phyloP scores from a whole-genome alignment of 2,113 vertebrate species.

The Megaceryle maxima region DNA sequence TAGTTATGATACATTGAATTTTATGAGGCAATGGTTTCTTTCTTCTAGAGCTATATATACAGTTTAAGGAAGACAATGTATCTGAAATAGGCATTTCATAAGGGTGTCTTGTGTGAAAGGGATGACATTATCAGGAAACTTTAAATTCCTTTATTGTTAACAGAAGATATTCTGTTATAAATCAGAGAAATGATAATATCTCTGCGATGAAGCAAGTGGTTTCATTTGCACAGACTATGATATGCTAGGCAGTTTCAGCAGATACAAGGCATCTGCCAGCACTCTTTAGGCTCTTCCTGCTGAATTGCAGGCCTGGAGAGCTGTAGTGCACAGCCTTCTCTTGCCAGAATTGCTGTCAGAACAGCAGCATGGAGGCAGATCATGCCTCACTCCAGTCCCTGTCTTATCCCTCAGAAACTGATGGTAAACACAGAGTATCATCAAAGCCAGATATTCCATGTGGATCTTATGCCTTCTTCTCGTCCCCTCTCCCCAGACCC shows the following conservation, averaged over 20 bases:
- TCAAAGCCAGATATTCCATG: fast-evolving
- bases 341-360: not conserved
- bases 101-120: not conserved
- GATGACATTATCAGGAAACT: not conserved
- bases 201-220: not conserved
- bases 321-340: fast-evolving
- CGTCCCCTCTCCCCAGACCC: fast-evolving
- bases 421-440: fast-evolving
- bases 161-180: not conserved
- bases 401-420: not conserved
- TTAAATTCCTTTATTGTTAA: not conserved
- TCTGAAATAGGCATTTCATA: not conserved
- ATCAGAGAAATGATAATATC: not conserved
- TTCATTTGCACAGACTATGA: not conserved
- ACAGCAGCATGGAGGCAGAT: fast-evolving
- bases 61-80: not conserved
- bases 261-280: not conserved
- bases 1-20: not conserved
- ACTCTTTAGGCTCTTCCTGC: not conserved
- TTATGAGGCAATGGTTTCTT: fast-evolving
- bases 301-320: fast-evolving
- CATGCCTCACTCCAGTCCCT: fast-evolving
- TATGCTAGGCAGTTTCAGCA: not conserved
- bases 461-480: fast-evolving
- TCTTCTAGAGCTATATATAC: not conserved